Evolutionary conservation across 2,797 vertebrate species (phyloP).

Genomic region (Gambelia wislizenii): DNA sequence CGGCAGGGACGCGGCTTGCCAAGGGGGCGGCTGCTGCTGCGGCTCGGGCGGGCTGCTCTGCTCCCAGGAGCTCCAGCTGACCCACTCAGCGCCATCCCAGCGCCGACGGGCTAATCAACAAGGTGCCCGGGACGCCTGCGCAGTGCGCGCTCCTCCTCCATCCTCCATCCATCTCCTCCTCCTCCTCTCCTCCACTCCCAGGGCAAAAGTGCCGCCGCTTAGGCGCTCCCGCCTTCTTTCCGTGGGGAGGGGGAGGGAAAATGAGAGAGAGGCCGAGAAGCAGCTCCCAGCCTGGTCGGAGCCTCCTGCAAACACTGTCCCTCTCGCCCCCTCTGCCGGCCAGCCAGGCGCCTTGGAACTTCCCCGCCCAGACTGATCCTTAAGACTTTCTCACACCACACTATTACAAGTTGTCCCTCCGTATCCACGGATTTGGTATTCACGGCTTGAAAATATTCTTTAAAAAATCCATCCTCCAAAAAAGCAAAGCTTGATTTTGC

Average conservation of each 20-base stretch:
- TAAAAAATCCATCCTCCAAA: no score
- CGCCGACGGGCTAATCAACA: slow-evolving; percentile 79
- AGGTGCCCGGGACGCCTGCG: slow-evolving; percentile 81
- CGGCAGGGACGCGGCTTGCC: slow-evolving; percentile 63
- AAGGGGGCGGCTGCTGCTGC: slow-evolving; percentile 70
- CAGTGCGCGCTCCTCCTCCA: slow-evolving; percentile 74
- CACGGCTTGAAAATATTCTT: no score
- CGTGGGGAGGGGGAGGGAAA: background rate
- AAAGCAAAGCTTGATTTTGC: no score
- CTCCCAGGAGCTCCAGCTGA: slow-evolving; percentile 67
- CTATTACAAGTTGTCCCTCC: no score
- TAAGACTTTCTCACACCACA: no score
- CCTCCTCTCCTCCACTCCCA: slow-evolving; percentile 63
- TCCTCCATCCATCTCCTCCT: slow-evolving; percentile 69
- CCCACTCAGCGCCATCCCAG: slow-evolving; percentile 81
- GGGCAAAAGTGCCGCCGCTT: slow-evolving; percentile 58
- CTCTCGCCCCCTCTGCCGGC: slow-evolving; percentile 78
- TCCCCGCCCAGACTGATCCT: no score
- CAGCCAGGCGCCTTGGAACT: slow-evolving; percentile 60
- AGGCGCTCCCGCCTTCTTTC: slow-evolving; percentile 20
- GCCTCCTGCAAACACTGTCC: slow-evolving; percentile 41
- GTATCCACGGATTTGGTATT: no score
- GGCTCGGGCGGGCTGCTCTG: slow-evolving; percentile 62
- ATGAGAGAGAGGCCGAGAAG: no score
- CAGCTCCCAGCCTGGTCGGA: background rate